Conservation (phyloP, 1,140 invertebrate species). For the Drosophila ercepeae region DNA sequence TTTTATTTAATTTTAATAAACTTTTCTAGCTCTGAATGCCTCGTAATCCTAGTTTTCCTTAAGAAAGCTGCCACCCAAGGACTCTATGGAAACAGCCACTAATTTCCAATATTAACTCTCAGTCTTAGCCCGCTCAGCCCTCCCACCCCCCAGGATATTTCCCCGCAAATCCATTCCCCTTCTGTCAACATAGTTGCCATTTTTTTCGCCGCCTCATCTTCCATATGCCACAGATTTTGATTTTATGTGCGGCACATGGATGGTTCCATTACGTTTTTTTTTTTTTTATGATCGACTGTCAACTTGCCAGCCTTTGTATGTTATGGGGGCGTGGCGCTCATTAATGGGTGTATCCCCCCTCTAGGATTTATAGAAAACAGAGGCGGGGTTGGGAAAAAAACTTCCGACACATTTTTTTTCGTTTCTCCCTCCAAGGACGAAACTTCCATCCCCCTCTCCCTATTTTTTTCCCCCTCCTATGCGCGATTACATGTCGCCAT, state of each 20-base stretch:
- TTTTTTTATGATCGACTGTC: constrained; percentile 27
- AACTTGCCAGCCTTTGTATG: background rate
- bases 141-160: background rate
- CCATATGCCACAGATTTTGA: constrained; percentile 17
- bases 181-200: background rate
- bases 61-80: background rate
- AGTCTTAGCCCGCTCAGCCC: too few relatives aligned
- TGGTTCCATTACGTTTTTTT: constrained; percentile 22
- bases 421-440: too few relatives aligned
- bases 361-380: background rate
- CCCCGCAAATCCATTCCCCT: background rate
- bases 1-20: background rate
- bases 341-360: background rate
- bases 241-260: constrained; percentile 25
- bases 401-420: background rate
- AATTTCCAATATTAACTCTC: background rate
- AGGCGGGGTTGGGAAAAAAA: background rate
- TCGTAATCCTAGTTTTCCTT: background rate
- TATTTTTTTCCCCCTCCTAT: constrained; percentile 1
- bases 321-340: constrained; percentile 12
- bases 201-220: background rate
- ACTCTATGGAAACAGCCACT: background rate
- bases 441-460: too few relatives aligned
- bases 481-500: constrained; percentile 23
- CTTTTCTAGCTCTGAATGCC: background rate